A percentile compares a stretch with the other conserved stretches of the same genome.
Evolutionary conservation across 2,113 vertebrate species (phyloP).

Genomic region (Phylloscopus trochilus): DNA sequence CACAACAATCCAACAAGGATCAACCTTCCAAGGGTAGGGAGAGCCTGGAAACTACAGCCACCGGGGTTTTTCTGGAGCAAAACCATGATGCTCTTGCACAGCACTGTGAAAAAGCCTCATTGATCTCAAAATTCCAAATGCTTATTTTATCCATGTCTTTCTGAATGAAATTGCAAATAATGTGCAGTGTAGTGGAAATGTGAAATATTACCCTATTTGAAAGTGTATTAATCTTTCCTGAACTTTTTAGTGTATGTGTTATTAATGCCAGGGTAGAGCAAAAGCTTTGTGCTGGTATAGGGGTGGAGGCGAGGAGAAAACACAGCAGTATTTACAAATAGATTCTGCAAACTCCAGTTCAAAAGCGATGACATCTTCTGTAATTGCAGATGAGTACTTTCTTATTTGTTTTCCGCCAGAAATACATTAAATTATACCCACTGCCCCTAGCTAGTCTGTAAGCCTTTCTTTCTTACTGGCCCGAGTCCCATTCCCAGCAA

Average conservation of each 20-base stretch:
- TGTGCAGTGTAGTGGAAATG: not conserved
- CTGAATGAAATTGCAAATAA: constrained; percentile 21
- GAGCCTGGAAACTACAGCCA: not conserved
- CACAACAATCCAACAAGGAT: not conserved
- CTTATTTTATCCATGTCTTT: not conserved
- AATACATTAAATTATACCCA: constrained; percentile 61
- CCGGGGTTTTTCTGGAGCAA: not conserved
- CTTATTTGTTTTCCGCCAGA: constrained; percentile 49
- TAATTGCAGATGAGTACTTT: constrained; percentile 63
- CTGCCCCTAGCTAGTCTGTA: constrained; percentile 29
- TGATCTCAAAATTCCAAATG: not conserved
- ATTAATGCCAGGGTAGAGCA: not conserved
- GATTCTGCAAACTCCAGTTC: constrained; percentile 50
- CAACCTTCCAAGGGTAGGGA: not conserved
- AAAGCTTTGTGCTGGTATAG: not conserved
- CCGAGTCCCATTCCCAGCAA: constrained; percentile 41
- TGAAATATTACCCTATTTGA: not conserved
- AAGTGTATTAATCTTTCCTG: not conserved
- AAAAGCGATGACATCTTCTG: constrained; percentile 39
- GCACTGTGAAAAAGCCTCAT: not conserved
- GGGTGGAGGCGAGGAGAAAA: not conserved
- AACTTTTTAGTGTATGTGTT: not conserved
- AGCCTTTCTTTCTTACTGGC: constrained; percentile 22
- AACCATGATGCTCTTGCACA: not conserved
- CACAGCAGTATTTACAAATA: constrained; percentile 37